Evolutionary conservation across 23 tunicate species (phyloP).

Genomic region (Trididemnum nubilum): DNA sequence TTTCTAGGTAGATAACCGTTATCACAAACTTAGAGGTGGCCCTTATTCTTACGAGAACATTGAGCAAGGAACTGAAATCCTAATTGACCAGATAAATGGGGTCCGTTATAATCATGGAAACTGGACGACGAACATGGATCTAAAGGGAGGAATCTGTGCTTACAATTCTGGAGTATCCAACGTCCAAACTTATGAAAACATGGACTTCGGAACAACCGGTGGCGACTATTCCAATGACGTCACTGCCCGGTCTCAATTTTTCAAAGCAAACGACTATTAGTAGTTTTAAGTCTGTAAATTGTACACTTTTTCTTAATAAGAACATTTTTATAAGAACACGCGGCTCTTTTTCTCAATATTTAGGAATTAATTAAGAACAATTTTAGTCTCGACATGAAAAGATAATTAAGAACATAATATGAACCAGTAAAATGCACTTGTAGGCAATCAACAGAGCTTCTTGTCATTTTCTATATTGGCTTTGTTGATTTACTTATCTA

Average conservation of each 20-base stretch:
- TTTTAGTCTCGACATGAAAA: no score
- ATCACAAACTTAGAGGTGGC: slow-evolving; percentile 64
- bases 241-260: slow-evolving; percentile 73
- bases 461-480: no score
- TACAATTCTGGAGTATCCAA: slow-evolving; percentile 90
- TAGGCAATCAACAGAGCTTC: no score
- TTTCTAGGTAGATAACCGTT: slow-evolving; percentile 89
- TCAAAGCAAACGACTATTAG: slow-evolving; percentile 58
- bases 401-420: no score
- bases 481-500: no score
- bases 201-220: slow-evolving; percentile 86
- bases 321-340: no score
- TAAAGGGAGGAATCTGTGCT: slow-evolving; percentile 90
- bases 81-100: slow-evolving; percentile 77
- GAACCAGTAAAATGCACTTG: no score
- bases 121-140: slow-evolving; percentile 62
- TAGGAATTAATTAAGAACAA: no score
- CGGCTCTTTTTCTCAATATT: no score
- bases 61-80: slow-evolving; percentile 81
- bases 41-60: slow-evolving; percentile 63
- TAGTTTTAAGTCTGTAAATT: no score
- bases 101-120: slow-evolving; percentile 50
- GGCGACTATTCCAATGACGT: slow-evolving; percentile 78
- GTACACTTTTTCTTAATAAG: no score
- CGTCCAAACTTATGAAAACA: slow-evolving; percentile 78